Evolutionary conservation across 2,888 invertebrate genomes (phyloP), one percentile per base, ranked within the genome.

Genomic region (Mayetiola destructor): DNA sequence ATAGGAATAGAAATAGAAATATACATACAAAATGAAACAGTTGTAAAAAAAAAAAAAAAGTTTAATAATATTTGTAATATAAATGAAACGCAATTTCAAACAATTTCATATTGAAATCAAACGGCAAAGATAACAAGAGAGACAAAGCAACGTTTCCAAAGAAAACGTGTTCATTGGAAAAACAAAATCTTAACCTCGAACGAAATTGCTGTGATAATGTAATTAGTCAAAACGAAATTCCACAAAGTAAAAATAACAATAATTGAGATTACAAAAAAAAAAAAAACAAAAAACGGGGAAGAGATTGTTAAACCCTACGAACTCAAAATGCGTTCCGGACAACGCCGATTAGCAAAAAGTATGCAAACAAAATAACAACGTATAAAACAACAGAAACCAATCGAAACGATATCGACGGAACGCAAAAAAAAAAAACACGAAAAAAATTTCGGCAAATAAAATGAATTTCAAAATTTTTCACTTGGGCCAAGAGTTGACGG

Each of bases 401-500:
- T n/a, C n/a, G n/a, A n/a, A n/a, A n/a, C n/a, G n/a, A 37, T 37
- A 37, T n/a, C 37, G n/a, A 4, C n/a, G 4, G 3, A 10, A 37
- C 37, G 14, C n/a, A 16, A 10, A 14, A 37, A 37, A 10, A n/a
- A 36, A 8, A 36, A n/a, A 4, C 6, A 14, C 12, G 36, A 8
- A 12, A 12, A 36, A 36, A 12, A n/a, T n/a, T n/a, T n/a, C n/a
- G n/a, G n/a, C 36, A 36, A 36, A 36, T 39, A 23, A 48, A 27
- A 27, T 48, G 27, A 9, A 48, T 48, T 48, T 48, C 48, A 48
- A 48, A n/a, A 23, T 48, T 2, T 48, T 18, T 27, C n/a, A 48
- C 27, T 48, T 27, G 27, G 48, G 48, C 29, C 48, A 48, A 27
- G 48, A 48, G n/a, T 27, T 48, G 48, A 27, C 23, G n/a, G 48